Conservation (phyloP, 2,797 vertebrate species). For the Myotis daubentonii region DNA sequence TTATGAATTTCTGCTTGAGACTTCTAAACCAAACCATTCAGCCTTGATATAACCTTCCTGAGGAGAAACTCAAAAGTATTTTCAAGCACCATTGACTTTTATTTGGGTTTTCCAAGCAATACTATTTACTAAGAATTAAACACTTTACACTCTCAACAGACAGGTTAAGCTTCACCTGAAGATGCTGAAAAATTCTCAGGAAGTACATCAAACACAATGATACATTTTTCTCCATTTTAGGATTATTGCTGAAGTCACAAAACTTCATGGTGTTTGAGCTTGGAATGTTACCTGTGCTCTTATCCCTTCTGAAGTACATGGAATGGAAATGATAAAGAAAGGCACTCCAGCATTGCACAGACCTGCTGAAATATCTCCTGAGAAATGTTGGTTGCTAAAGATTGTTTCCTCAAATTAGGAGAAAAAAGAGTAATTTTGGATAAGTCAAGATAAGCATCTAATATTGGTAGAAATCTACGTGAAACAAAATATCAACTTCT, state of each 20-base stretch:
- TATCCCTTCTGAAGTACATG: background rate
- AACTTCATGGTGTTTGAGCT: background rate
- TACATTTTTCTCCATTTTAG: background rate
- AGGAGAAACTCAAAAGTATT: background rate
- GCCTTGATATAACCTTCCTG: background rate
- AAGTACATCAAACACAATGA: background rate
- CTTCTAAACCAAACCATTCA: background rate
- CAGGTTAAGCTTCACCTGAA: background rate
- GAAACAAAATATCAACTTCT: background rate
- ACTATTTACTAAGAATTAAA: constrained; percentile 30
- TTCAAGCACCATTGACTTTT: constrained; percentile 42
- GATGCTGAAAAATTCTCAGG: constrained; percentile 17
- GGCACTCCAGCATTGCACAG: background rate
- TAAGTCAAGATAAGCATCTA: background rate
- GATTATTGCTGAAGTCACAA: background rate
- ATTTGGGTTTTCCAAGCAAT: constrained; percentile 34
- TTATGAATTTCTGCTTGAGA: background rate
- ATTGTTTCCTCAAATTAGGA: background rate
- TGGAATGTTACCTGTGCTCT: background rate
- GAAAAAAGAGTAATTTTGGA: background rate
- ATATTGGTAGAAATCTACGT: background rate
- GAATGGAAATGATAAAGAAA: background rate
- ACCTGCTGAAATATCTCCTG: background rate
- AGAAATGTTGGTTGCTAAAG: background rate
- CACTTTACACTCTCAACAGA: background rate